Conservation (phyloP, 1,140 invertebrate species). For the Diachasma alloeum region DNA sequence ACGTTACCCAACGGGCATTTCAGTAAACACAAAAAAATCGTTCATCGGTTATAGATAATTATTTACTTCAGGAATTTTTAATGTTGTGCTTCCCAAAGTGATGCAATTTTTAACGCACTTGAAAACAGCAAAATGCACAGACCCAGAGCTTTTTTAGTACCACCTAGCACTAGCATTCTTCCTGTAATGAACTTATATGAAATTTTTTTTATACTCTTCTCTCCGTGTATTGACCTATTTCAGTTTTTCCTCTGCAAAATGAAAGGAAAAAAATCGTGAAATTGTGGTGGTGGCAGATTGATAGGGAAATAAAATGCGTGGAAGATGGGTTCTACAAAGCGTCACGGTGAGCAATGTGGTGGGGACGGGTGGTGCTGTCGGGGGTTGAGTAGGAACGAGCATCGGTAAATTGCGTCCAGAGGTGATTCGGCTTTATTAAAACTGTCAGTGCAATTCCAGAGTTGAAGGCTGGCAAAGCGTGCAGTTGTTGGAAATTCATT, state of each 20-base stretch:
- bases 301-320: constrained; percentile 8
- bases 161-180: no score
- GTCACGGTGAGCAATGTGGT: neutral
- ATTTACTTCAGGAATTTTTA: no score
- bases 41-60: neutral
- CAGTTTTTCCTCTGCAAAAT: neutral
- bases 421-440: constrained; percentile 43
- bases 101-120: no score
- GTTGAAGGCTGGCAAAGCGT: constrained; percentile 33
- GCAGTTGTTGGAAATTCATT: constrained; percentile 39
- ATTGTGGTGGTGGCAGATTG: constrained; percentile 3
- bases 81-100: no score
- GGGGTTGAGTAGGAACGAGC: constrained; percentile 28
- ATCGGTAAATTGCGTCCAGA: constrained; percentile 31
- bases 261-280: neutral
- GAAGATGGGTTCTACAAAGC: constrained; percentile 2
- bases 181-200: no score
- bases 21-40: no score
- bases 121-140: no score
- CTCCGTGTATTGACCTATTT: neutral
- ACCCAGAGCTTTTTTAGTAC: no score
- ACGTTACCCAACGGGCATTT: no score
- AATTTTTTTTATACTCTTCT: neutral
- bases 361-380: constrained; percentile 15
- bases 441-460: constrained; percentile 31